phyloP scores from a whole-genome alignment of 2,888 invertebrate species.

The Erebia ligea region DNA sequence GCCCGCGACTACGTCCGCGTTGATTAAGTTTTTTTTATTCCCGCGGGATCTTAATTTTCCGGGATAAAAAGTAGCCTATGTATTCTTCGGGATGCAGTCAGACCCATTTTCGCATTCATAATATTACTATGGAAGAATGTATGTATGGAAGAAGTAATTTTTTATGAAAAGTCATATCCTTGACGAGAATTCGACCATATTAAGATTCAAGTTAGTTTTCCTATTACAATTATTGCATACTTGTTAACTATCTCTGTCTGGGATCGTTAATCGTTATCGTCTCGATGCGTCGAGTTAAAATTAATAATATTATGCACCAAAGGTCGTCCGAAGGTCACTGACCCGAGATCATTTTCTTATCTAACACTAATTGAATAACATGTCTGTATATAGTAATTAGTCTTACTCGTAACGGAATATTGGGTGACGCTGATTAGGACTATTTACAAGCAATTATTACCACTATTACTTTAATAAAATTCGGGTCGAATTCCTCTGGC shows the following conservation, averaged over 20 bases:
- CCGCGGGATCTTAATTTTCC: too few relatives aligned
- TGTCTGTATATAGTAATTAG: conserved; percentile 46
- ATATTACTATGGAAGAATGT: not conserved
- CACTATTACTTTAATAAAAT: not conserved
- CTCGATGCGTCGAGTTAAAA: not conserved
- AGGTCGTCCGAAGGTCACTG: conserved; percentile 34
- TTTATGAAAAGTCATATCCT: not conserved
- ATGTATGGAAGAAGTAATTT: too few relatives aligned
- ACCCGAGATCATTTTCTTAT: conserved; percentile 42
- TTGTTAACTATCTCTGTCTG: not conserved
- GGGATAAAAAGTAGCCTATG: too few relatives aligned
- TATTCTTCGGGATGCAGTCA: not conserved
- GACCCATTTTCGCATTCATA: not conserved
- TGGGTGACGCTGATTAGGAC: conserved; percentile 37
- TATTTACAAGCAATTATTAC: conserved; percentile 10
- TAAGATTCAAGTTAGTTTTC: not conserved
- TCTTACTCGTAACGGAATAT: conserved; percentile 43
- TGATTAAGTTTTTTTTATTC: too few relatives aligned
- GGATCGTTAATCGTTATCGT: conserved; percentile 1
- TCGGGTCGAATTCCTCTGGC: conserved; percentile 17
- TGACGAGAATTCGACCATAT: not conserved
- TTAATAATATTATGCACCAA: conserved; percentile 19
- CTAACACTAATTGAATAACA: conserved; percentile 44
- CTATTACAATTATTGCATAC: not conserved
- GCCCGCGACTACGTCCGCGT: too few relatives aligned